phyloP scores from a whole-genome alignment of 2,888 invertebrate species.

The Heteromurus nitidus region DNA sequence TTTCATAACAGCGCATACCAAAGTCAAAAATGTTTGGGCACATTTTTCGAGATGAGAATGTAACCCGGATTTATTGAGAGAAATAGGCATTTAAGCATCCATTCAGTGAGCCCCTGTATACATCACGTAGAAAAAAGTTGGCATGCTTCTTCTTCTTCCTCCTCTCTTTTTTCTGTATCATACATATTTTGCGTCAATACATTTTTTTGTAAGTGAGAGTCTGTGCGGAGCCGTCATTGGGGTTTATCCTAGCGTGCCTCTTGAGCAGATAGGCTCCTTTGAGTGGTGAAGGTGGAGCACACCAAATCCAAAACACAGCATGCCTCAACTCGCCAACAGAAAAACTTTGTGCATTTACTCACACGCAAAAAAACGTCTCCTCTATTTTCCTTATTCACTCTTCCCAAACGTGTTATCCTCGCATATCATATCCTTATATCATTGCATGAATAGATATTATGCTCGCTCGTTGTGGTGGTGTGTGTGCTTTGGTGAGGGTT shows the following conservation, averaged over 20 bases:
- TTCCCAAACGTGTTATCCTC: slow-evolving; percentile 27
- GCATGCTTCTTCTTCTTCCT: too few species aligned
- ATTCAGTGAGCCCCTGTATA: too few species aligned
- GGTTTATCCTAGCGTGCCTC: slow-evolving; percentile 58
- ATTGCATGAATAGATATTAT: not conserved
- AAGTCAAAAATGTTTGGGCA: too few species aligned
- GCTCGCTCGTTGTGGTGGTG: not conserved
- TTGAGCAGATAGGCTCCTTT: slow-evolving; percentile 63
- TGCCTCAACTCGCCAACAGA: slow-evolving; percentile 28
- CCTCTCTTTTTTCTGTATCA: not conserved
- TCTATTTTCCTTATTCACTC: slow-evolving; percentile 28
- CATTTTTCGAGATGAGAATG: too few species aligned
- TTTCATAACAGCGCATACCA: too few species aligned
- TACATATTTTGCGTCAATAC: slow-evolving; percentile 12
- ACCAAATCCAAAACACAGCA: slow-evolving; percentile 56
- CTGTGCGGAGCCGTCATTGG: slow-evolving; percentile 56
- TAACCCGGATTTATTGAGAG: too few species aligned
- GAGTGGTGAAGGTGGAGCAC: slow-evolving; percentile 65
- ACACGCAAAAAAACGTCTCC: slow-evolving; percentile 16
- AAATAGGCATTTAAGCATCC: too few species aligned
- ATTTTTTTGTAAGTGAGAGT: slow-evolving; percentile 14
- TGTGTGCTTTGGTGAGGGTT: too few species aligned
- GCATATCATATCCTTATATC: slow-evolving; percentile 25
- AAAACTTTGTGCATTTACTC: slow-evolving; percentile 36
- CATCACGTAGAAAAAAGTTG: too few species aligned